Evolutionary conservation across 2,797 vertebrate genomes (phyloP), one percentile per base, ranked within the genome.

Genomic region (Phataginus tetradactyla): DNA sequence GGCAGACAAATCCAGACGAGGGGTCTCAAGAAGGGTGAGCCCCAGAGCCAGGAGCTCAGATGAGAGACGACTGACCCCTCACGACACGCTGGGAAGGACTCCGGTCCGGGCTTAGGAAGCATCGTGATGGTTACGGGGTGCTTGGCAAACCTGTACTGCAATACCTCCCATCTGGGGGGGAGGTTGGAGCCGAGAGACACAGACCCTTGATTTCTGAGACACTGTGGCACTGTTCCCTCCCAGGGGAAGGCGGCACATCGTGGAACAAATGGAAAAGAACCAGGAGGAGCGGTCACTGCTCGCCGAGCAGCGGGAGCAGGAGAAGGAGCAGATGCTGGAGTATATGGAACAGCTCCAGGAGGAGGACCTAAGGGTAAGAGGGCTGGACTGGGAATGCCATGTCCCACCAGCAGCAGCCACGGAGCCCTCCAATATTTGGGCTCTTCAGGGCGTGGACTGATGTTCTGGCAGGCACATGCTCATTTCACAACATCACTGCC

Each of bases 291-390:
- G 97, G 37, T 97, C 98, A 0, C 75, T 99, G 51, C 95, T 98
- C 5, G 98, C 98, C 0, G 99, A 99, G 88, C 93, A 99, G 25
- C 99, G 98, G 85, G 99, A 99, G 63, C 98, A 98, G 69, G 99
- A 99, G 97, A 98, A 98, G 8, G 98, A 98, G 86, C 98, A 99
- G 96, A 61, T 99, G 92, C 96, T 98, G 59, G 97, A 99, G 4
- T 97, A 98, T 23, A 97, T 99, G 97, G 99, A 99, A 27, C 98
- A 83, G 90, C 98, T 99, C 96, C 99, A 99, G 59, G 96, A 98
- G 97, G 99, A 99, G 81, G 99, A 99, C 14, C 91, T 98, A 14
- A 96, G 98, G 99, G 99, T 99, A 98, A 95, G 7, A 3, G 5
- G 13, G 21, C 90, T 3, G 6, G 71, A 12, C 34, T 7, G 63